Conservation (phyloP, 2,113 vertebrate genomes). For the Ceyx cyanopectus region DNA sequence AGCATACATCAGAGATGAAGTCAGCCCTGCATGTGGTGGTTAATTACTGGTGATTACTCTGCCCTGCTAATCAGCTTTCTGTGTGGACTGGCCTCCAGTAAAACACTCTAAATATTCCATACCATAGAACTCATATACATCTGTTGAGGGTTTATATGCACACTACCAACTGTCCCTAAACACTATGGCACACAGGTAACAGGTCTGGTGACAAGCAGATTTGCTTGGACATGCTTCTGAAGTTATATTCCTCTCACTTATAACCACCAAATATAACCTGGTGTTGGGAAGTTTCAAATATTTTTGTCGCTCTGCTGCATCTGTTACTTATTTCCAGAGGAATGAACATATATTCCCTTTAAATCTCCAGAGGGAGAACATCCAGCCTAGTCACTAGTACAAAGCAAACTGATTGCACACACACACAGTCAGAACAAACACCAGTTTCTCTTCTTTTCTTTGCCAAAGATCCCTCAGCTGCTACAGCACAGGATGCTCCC, state of each 20-base stretch:
- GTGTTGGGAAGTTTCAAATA: not conserved
- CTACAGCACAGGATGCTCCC: not conserved
- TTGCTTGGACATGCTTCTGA: not conserved
- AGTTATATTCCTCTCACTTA: not conserved
- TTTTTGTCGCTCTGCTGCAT: not conserved
- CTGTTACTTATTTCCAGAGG: not conserved
- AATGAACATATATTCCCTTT: not conserved
- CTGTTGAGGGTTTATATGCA: not conserved
- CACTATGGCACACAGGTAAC: not conserved
- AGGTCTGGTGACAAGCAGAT: not conserved
- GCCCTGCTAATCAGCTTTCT: not conserved
- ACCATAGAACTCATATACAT: not conserved
- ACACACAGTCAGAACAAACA: not conserved
- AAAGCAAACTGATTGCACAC: not conserved
- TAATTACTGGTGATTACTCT: not conserved
- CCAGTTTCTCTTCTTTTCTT: not conserved
- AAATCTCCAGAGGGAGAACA: not conserved
- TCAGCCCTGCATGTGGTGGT: not conserved
- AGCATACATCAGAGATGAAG: not conserved
- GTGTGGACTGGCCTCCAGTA: not conserved
- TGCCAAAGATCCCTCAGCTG: not conserved
- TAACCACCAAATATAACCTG: not conserved
- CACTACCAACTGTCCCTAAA: not conserved
- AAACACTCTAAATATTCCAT: not conserved
- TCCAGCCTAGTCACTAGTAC: not conserved